Percentiles rank a stretch among this genome's conserved stretches.
Evolutionary conservation across 2,113 vertebrate species (phyloP).

Genomic region (Ranitomeya imitator): DNA sequence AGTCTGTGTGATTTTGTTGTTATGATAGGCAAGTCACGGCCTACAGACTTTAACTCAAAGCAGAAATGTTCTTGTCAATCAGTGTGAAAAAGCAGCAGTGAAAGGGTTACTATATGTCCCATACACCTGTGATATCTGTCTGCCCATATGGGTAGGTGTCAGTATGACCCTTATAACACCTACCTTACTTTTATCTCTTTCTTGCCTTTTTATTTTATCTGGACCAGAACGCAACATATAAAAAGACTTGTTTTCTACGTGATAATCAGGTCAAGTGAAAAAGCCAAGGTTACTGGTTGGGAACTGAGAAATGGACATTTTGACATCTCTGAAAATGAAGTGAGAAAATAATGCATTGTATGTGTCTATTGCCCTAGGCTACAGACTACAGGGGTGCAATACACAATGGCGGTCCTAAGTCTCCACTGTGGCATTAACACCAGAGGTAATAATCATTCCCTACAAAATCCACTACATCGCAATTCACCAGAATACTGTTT

Average conservation of each 20-base stretch:
- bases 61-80: no score
- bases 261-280: neutral
- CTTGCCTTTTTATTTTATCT: neutral
- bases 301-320: neutral
- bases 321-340: neutral
- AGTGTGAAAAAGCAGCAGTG: no score
- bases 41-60: no score
- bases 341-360: neutral
- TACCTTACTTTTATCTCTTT: no score
- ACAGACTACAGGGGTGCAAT: neutral
- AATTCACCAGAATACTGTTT: neutral
- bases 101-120: no score
- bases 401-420: neutral
- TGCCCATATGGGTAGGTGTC: no score
- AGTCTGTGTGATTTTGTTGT: no score
- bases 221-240: neutral
- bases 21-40: no score
- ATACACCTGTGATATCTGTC: no score
- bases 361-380: neutral
- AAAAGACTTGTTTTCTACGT: neutral
- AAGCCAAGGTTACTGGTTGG: neutral
- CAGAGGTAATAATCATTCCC: neutral
- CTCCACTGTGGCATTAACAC: neutral
- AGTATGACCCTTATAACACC: no score
- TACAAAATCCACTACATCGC: neutral